Base-by-base conservation (phyloP, 2,888 invertebrate genomes). In the Cosmia pyralina region DNA sequence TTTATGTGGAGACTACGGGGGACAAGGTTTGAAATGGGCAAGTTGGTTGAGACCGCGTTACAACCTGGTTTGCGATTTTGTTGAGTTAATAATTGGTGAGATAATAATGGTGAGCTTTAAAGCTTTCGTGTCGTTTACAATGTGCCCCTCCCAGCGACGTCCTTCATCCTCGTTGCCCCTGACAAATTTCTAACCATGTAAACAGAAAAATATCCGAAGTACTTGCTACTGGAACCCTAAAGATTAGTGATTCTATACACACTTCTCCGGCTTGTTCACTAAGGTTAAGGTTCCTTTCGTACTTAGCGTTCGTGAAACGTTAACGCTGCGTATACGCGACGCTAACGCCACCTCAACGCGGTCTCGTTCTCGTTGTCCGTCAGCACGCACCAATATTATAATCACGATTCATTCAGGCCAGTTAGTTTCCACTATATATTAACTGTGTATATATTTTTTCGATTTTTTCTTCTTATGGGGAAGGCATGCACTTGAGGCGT, bases 401-500 rank as follows among this genome's bases (percentile, higher is more conserved):
- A 10, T n/a, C 22, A 44, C 50, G 13, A 17, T 58, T 70, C 44
- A 60, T 71, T 38, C 71, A 71, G 34, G 46, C 8, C 19, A 50
- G 41, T 22, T 6, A 38, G n/a, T 46, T 4, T 62, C 34, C 46
- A 34, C 62, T 13, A 34, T 46, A 46, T 17, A n/a, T 1, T 15
- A 59, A 41, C 13, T 17, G 44, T 44, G 44, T 22, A 50, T 10
- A n/a, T 0, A 2, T n/a, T 17, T 60, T 34, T 50, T 15, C 0
- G 3, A 10, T 10, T 44, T 50, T 46, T 46, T 13, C 44, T 67
- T 62, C 81, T 92, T 96, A 96, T 87, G 97, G 95, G 71, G 96
- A 93, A 0, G 98, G 98, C 98, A 98, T 98, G 78, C 96, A 96
- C 92, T 98, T 97, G 7, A 98, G 96, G 62, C 98, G 97, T 84